Conservation (phyloP, 2,113 vertebrate species). For the Microtus oregoni region DNA sequence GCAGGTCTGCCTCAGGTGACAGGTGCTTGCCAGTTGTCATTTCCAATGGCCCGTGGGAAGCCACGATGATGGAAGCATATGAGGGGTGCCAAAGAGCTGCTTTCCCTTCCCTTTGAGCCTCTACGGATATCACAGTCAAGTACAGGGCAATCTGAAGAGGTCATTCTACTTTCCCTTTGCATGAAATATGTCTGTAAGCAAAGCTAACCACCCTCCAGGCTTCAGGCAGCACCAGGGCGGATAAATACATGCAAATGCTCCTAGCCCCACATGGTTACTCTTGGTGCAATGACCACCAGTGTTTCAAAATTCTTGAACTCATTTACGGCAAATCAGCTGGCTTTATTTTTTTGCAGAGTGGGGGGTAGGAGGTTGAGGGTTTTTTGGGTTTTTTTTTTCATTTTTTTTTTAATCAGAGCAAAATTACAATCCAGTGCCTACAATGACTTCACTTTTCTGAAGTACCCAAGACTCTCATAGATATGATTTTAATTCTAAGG, state of each 20-base stretch:
- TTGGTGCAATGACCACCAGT: neutral
- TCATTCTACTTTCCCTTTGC: neutral
- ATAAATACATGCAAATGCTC: neutral
- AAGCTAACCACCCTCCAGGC: neutral
- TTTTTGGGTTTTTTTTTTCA: neutral
- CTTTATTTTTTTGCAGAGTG: constrained; percentile 1
- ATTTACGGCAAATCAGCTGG: neutral
- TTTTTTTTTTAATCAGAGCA: neutral
- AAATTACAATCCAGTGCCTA: neutral
- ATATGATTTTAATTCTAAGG: constrained; percentile 34
- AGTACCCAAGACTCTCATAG: neutral
- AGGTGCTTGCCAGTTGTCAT: neutral
- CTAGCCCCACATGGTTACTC: neutral
- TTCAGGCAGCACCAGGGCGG: neutral
- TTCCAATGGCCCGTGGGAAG: neutral
- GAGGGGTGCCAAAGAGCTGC: neutral
- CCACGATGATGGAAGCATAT: neutral
- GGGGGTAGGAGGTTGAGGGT: neutral
- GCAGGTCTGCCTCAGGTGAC: neutral
- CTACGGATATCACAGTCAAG: neutral
- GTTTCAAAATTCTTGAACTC: constrained; percentile 28
- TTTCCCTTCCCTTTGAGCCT: neutral
- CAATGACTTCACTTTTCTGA: constrained; percentile 51
- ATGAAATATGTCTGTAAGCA: neutral
- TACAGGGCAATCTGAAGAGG: neutral